Conservation (phyloP, 37 sponge, comb jelly and placozoan species). For the Eunapius fragilis region DNA sequence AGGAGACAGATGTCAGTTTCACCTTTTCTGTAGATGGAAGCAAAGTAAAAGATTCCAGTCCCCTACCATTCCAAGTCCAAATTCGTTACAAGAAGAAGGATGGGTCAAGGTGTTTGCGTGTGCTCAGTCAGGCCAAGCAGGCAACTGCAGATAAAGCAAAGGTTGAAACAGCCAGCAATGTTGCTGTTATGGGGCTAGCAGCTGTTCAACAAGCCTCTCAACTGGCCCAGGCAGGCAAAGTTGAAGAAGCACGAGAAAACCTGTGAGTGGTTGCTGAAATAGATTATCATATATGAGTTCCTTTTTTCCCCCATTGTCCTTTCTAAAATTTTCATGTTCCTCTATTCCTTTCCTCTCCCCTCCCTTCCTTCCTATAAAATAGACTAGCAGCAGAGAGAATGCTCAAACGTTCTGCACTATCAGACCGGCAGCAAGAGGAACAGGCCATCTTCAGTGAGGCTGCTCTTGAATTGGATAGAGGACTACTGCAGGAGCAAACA, state of each 20-base stretch:
- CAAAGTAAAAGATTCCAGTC: constrained; percentile 41
- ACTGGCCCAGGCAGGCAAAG: constrained; percentile 67
- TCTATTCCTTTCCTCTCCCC: not conserved
- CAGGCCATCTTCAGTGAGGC: constrained; percentile 72
- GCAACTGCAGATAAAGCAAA: constrained; percentile 55
- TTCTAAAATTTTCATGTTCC: not conserved
- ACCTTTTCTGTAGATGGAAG: constrained; percentile 56
- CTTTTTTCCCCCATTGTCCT: not conserved
- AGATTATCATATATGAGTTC: not conserved
- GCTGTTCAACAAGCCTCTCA: constrained; percentile 80
- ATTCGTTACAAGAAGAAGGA: constrained; percentile 81
- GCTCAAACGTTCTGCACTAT: constrained; percentile 65
- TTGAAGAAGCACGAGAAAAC: constrained; percentile 72
- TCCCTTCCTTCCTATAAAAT: constrained; percentile 3
- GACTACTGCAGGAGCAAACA: constrained; percentile 40
- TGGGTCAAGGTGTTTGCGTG: constrained; percentile 83
- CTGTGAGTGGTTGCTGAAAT: constrained; percentile 57
- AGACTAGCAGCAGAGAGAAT: constrained; percentile 66
- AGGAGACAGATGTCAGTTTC: constrained; percentile 74
- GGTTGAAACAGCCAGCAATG: constrained; percentile 72
- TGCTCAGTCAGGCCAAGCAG: constrained; percentile 66
- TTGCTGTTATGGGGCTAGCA: constrained; percentile 85
- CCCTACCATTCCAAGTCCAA: constrained; percentile 88
- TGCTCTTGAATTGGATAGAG: constrained; percentile 55
- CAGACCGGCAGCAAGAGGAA: constrained; percentile 89